These are phyloP conservation scores for Ammodytes marinus DNA, from an alignment of 2,113 vertebrate species.

Conservation along the genomic window DNA sequence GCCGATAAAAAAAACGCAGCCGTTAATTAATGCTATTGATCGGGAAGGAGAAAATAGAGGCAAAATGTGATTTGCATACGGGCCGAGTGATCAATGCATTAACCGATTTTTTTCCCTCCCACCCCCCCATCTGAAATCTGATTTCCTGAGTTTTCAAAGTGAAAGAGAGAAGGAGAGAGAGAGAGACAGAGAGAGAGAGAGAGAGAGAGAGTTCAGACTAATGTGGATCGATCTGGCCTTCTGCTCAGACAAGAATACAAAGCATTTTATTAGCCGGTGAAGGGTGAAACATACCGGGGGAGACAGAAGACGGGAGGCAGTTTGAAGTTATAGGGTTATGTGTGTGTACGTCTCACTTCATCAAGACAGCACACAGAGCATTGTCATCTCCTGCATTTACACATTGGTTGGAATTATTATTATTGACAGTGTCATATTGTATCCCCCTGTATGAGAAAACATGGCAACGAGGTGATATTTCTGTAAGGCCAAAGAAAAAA, in stretches of 20 bases:
- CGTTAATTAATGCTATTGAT: slow-evolving; percentile 89
- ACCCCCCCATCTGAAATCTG: slow-evolving; percentile 80
- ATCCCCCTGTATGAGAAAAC: slow-evolving; percentile 48
- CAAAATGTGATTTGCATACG: slow-evolving; percentile 87
- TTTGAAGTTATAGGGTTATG: slow-evolving; percentile 49
- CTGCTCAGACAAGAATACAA: slow-evolving; percentile 90
- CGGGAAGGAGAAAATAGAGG: slow-evolving; percentile 81
- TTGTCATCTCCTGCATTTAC: slow-evolving; percentile 9
- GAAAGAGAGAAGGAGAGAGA: slow-evolving; percentile 55
- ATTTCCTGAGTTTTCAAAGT: slow-evolving; percentile 88
- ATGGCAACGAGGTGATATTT: slow-evolving; percentile 77
- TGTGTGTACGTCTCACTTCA: slow-evolving; percentile 85
- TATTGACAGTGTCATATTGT: slow-evolving; percentile 35
- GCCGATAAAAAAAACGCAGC: slow-evolving; percentile 82
- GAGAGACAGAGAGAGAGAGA: slow-evolving; percentile 72
- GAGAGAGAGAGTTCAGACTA: slow-evolving; percentile 83
- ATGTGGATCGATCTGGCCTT: slow-evolving; percentile 88
- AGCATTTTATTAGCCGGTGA: slow-evolving; percentile 93
- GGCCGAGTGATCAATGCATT: slow-evolving; percentile 86
- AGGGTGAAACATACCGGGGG: slow-evolving; percentile 74
- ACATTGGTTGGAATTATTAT: slow-evolving; percentile 71
- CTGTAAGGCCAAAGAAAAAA: slow-evolving; percentile 69
- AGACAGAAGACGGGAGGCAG: slow-evolving; percentile 49
- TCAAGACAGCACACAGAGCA: background rate
- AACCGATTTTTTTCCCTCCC: slow-evolving; percentile 80